A percentile compares a stretch with the other conserved stretches of the same genome.
Conservation (phyloP, 2,888 invertebrate genomes). For the Tribolium freemani region DNA sequence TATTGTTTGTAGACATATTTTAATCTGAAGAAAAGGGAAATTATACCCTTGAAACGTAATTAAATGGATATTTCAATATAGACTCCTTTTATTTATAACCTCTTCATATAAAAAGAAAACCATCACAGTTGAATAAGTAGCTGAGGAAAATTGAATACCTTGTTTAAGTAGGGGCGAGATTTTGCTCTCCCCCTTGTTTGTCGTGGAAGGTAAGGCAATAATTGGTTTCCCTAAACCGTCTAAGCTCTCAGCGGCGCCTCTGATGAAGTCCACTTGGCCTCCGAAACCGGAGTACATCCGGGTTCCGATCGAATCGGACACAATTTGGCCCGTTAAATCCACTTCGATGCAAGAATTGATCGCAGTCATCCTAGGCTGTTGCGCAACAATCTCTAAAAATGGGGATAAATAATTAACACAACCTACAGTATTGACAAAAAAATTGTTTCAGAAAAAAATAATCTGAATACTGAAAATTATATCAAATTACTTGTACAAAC, state of each 20-base stretch:
- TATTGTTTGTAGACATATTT: too few relatives aligned
- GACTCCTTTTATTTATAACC: too few relatives aligned
- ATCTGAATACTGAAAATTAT: too few relatives aligned
- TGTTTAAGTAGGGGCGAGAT: constrained; percentile 86
- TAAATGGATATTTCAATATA: too few relatives aligned
- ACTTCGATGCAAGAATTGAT: constrained; percentile 97
- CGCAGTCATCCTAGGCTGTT: constrained; percentile 93
- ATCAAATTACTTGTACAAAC: too few relatives aligned
- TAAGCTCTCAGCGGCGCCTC: constrained; percentile 87
- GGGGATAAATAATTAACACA: not conserved
- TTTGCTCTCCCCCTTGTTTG: constrained; percentile 85
- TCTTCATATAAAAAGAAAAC: too few relatives aligned
- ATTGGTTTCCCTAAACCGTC: constrained; percentile 94
- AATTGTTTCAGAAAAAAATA: too few relatives aligned
- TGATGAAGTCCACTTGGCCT: constrained; percentile 94
- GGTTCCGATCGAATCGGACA: constrained; percentile 93
- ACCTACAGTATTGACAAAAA: too few relatives aligned
- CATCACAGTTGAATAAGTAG: not conserved
- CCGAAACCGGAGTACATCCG: constrained; percentile 89
- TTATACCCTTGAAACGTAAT: too few relatives aligned
- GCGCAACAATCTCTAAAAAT: constrained; percentile 76
- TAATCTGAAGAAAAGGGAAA: too few relatives aligned
- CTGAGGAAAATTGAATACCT: constrained; percentile 70
- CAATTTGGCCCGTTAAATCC: constrained; percentile 94
- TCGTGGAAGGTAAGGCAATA: constrained; percentile 87